phyloP scores from a whole-genome alignment of 2,888 invertebrate species.

The Lathronympha strigana region DNA sequence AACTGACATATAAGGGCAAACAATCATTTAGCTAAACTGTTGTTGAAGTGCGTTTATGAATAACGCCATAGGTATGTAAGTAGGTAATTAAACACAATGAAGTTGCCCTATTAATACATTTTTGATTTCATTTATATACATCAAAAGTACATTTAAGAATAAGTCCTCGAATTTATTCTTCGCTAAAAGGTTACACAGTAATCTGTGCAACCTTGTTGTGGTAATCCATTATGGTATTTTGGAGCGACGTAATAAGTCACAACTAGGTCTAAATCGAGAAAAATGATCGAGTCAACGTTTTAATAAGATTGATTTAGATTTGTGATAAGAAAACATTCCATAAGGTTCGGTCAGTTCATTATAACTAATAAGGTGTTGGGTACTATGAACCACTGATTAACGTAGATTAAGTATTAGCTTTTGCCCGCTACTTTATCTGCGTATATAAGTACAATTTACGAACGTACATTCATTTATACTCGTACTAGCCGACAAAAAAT shows the following conservation, averaged over 20 bases:
- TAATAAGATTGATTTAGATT: not conserved
- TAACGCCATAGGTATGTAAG: too few relatives aligned
- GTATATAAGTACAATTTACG: not conserved
- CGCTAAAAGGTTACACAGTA: not conserved
- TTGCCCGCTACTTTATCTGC: too few relatives aligned
- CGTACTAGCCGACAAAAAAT: too few relatives aligned
- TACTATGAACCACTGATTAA: too few relatives aligned
- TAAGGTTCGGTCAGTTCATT: not conserved
- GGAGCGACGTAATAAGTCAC: constrained; percentile 1
- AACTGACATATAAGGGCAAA: too few relatives aligned
- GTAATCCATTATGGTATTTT: not conserved
- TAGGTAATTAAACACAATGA: too few relatives aligned
- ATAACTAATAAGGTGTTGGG: too few relatives aligned
- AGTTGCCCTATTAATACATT: not conserved
- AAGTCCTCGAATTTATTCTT: not conserved
- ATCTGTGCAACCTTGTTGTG: too few relatives aligned
- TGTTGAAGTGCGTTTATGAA: too few relatives aligned
- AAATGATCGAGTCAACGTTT: not conserved
- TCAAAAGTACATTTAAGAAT: not conserved
- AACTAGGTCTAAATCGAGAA: not conserved
- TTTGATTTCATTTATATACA: not conserved
- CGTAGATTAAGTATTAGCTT: too few relatives aligned
- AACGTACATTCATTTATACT: too few relatives aligned
- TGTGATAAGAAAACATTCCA: not conserved
- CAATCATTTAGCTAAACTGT: too few relatives aligned